Evolutionary conservation across 2,888 invertebrate species (phyloP).

Genomic region (Autographa gamma): DNA sequence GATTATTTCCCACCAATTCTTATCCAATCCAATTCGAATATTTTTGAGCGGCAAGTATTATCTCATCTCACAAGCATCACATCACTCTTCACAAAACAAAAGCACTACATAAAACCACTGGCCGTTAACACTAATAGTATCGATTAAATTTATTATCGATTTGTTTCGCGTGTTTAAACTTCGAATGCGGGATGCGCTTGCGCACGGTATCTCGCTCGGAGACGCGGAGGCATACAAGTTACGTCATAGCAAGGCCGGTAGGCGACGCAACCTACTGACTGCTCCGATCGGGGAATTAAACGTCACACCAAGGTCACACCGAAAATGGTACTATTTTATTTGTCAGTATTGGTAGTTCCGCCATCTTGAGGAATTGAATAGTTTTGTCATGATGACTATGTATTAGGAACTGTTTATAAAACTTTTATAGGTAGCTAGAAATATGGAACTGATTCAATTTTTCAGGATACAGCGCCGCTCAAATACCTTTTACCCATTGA

Average conservation of each 20-base stretch:
- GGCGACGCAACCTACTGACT: constrained; percentile 74
- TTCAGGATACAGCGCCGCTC: too few relatives aligned
- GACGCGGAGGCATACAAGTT: constrained; percentile 75
- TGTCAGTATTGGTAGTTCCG: constrained; percentile 51
- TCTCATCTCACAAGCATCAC: constrained; percentile 12
- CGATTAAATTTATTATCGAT: constrained; percentile 47
- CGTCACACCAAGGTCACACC: constrained; percentile 71
- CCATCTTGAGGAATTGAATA: constrained; percentile 45
- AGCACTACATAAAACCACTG: constrained; percentile 24
- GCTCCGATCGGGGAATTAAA: constrained; percentile 76
- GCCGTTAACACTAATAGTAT: constrained; percentile 30
- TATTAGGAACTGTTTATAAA: background rate
- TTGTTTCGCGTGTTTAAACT: constrained; percentile 55
- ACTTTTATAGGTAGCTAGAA: too few relatives aligned
- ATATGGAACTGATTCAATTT: too few relatives aligned
- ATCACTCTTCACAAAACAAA: constrained; percentile 17
- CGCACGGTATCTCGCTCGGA: constrained; percentile 74
- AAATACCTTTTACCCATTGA: too few relatives aligned
- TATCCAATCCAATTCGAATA: constrained; percentile 27
- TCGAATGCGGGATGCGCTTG: constrained; percentile 68
- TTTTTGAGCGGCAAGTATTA: constrained; percentile 24
- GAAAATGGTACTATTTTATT: constrained; percentile 64
- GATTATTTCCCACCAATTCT: constrained; percentile 37
- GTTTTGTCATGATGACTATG: constrained; percentile 7
- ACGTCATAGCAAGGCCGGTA: constrained; percentile 80